Conservation (phyloP, 2,113 vertebrate species). For the Perca fluviatilis region DNA sequence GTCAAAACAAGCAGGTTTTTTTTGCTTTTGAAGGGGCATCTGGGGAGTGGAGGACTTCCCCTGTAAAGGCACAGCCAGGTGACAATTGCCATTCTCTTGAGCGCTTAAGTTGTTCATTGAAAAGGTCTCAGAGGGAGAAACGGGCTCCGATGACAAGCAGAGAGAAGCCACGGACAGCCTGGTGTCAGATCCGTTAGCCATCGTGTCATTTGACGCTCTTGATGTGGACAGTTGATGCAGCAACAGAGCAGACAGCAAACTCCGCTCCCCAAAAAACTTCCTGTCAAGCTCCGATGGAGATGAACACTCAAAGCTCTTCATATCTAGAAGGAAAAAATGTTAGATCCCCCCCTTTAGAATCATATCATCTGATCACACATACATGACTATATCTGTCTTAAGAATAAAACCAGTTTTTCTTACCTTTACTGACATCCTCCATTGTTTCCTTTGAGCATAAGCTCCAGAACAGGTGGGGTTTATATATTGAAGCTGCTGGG, state of each 20-base stretch:
- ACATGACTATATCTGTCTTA: rapidly evolving
- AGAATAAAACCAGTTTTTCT: background rate
- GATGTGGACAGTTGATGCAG: constrained; percentile 63
- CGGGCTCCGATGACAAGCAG: constrained; percentile 27
- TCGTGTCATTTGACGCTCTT: constrained; percentile 28
- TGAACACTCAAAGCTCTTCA: constrained; percentile 64
- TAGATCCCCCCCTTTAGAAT: background rate
- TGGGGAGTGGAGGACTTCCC: constrained; percentile 81
- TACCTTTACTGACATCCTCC: constrained; percentile 67
- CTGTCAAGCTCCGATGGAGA: constrained; percentile 79
- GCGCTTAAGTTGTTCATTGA: constrained; percentile 7
- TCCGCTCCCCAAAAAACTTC: constrained; percentile 73
- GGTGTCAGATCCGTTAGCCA: constrained; percentile 57
- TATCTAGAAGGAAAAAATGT: constrained; percentile 57
- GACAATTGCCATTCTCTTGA: background rate
- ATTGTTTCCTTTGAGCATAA: constrained; percentile 26
- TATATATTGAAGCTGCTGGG: constrained; percentile 41
- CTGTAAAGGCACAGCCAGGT: constrained; percentile 50
- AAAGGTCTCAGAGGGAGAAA: constrained; percentile 57
- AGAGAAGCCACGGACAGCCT: constrained; percentile 27
- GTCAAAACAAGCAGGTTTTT: constrained; percentile 50
- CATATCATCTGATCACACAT: background rate
- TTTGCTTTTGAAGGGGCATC: constrained; percentile 49
- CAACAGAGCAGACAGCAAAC: constrained; percentile 70
- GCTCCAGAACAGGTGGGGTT: constrained; percentile 39